Conservation (phyloP, 1,140 invertebrate genomes). For the Olivierus martensii region DNA sequence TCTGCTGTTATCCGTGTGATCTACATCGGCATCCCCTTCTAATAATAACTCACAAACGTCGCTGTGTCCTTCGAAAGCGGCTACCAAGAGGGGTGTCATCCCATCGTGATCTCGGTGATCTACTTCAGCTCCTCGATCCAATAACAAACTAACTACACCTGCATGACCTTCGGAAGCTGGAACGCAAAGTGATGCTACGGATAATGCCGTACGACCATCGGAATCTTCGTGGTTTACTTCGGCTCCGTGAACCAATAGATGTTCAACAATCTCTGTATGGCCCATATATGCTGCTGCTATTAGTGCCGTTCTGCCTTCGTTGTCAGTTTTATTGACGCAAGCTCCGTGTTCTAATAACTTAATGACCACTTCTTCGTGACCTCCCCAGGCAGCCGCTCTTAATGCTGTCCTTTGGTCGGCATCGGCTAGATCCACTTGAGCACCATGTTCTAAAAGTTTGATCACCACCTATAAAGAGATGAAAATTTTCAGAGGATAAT, state of each 20-base stretch:
- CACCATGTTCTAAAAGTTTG: slow-evolving; percentile 58
- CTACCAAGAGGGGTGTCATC: slow-evolving; percentile 82
- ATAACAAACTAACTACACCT: slow-evolving; percentile 51
- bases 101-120: slow-evolving; percentile 81
- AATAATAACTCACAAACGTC: slow-evolving; percentile 63
- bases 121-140: slow-evolving; percentile 73
- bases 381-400: slow-evolving; percentile 82
- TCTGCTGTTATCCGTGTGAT: slow-evolving; percentile 61
- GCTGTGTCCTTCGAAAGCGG: slow-evolving; percentile 82
- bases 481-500: too few species aligned
- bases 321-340: slow-evolving; percentile 71
- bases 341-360: slow-evolving; percentile 70
- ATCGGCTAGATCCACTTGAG: slow-evolving; percentile 67
- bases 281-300: slow-evolving; percentile 43
- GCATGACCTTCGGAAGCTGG: slow-evolving; percentile 54
- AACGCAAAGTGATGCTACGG: slow-evolving; percentile 79
- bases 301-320: slow-evolving; percentile 58
- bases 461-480: slow-evolving; percentile 36
- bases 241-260: slow-evolving; percentile 28
- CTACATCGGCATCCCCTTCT: slow-evolving; percentile 74
- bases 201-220: slow-evolving; percentile 55
- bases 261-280: slow-evolving; percentile 36
- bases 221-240: slow-evolving; percentile 25
- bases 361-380: slow-evolving; percentile 80
- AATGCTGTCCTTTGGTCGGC: slow-evolving; percentile 75